Evolutionary conservation across 92 coral and sea anemone genomes (phyloP), one percentile per base, ranked within the genome.

Genomic region (Nematostella vectensis): DNA sequence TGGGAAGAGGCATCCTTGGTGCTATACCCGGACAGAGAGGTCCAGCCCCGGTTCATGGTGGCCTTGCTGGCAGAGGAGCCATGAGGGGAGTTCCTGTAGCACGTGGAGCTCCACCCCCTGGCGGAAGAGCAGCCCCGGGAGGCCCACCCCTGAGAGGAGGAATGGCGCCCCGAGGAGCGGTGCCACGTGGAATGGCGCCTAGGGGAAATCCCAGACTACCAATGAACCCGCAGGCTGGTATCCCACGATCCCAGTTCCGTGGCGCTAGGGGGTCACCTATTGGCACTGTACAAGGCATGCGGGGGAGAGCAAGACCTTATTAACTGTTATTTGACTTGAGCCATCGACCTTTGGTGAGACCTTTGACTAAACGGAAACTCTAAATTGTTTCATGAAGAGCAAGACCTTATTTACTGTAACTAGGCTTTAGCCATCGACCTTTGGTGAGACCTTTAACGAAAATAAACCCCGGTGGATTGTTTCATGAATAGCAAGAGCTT

Each of bases 81-180:
- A 33, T 47, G 30, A 54, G 59, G 27, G 25, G 82, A 51, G 70
- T 50, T 51, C 68, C 69, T 29, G 42, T 55, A 29, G 27, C 74
- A 44, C 52, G 75, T 44, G 57, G 75, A 16, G 74, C 73, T 33
- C 68, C 58, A 36, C 68, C 88, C 19, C 71, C 71, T 36, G 83
- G 83, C 3, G 29, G 40, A n/a, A 69, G 68, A 8, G 52, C 67
- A 11, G 37, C 51, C 13, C 82, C 76, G 52, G 79, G 85, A 22
- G 62, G 42, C 26, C 19, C 31, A 16, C 24, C 62, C n/a, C 72
- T 43, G 56, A 58, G 27, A 11, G 54, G 75, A 25, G 81, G 81
- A 21, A 29, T 58, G 24, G 13, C 63, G 16, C 48, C 70, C 0
- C 55, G 69, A n/a, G 78, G 77, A 10, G 54, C 67, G 11, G 50